Evolutionary conservation across 1,140 invertebrate species (phyloP), one percentile per base, ranked within the genome.

Genomic region (Aethina tumida): DNA sequence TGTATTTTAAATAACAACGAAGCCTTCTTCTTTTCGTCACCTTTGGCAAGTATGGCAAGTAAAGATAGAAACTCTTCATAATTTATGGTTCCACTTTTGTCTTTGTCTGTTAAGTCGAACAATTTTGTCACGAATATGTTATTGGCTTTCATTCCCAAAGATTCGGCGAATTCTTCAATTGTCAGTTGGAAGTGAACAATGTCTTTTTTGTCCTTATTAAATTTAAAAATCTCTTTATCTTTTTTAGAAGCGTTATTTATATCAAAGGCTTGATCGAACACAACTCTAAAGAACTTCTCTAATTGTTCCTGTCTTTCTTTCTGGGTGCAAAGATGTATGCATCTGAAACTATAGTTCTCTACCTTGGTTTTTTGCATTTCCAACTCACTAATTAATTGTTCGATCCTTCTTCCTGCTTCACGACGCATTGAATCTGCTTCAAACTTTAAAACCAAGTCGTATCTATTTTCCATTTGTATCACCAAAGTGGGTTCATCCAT

Each of bases 51-150:
- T 36, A 79, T 68, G 0, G 75, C 64, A 27, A 79, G 63, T 44
- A 77, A 68, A 53, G 75, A 69, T 10, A 78, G 55, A 52, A 80
- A 77, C 53, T 79, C 75, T 28, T 72, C 53, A 50, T 79, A 77
- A 2, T 73, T 75, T 35, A 80, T 74, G 54, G 72, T 79, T 9
- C 75, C 76, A 55, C 75, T 78, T 36, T 65, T 62, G 48, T 79
- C 73, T 18, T 68, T 68, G 49, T 79, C 77, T 19, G 77, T 67
- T n/a, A 79, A 48, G 13, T 62, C 49, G 50, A 80, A 80, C 68
- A 79, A 74, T 55, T 63, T 63, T 35, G 67, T 64, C 4, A 77
- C 69, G 56, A 79, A 78, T 39, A 70, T 60, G 2, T 73, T 69
- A 14, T 69, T 58, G 3, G 67, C 53, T 38, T 63, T 62, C 61